Percentiles rank a stretch among this genome's conserved stretches.
These are phyloP conservation scores for Ochropleura plecta DNA, from an alignment of 2,888 invertebrate species.

Conservation along the genomic window DNA sequence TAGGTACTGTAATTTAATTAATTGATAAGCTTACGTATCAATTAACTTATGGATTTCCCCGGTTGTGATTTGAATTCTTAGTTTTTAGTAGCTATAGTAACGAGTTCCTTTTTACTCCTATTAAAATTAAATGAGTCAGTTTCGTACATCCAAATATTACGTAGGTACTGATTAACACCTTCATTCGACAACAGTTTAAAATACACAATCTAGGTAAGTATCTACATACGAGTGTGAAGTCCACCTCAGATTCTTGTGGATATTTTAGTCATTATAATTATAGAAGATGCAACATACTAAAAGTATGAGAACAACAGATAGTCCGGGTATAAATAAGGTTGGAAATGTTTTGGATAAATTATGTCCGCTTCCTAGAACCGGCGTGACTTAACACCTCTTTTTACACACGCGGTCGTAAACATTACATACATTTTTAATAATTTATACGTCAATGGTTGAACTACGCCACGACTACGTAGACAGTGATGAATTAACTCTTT, in stretches of 20 bases:
- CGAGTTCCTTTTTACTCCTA: neutral
- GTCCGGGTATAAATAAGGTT: constrained; percentile 44
- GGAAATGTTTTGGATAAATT: constrained; percentile 52
- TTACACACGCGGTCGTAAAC: constrained; percentile 61
- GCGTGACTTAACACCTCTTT: constrained; percentile 62
- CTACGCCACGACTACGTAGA: constrained; percentile 41
- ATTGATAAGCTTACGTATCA: neutral
- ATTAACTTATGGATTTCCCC: constrained; percentile 8
- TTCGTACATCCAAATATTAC: neutral
- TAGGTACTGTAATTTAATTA: neutral
- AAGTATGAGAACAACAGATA: constrained; percentile 45
- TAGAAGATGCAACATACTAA: constrained; percentile 43
- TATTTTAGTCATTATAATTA: constrained; percentile 39
- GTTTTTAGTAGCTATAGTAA: neutral
- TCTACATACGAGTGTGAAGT: neutral
- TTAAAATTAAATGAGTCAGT: neutral
- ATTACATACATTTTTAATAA: constrained; percentile 58
- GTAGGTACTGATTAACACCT: neutral
- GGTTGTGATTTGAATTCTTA: constrained; percentile 1
- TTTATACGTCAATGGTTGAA: constrained; percentile 49
- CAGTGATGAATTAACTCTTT: constrained; percentile 50
- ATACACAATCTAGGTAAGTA: constrained; percentile 2
- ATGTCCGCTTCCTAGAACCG: constrained; percentile 65
- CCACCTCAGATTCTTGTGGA: constrained; percentile 4
- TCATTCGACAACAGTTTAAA: neutral